Percentiles rank a stretch among this genome's conserved stretches.
phyloP scores from a whole-genome alignment of 2,797 vertebrate genomes.

The Smutsia gigantea region DNA sequence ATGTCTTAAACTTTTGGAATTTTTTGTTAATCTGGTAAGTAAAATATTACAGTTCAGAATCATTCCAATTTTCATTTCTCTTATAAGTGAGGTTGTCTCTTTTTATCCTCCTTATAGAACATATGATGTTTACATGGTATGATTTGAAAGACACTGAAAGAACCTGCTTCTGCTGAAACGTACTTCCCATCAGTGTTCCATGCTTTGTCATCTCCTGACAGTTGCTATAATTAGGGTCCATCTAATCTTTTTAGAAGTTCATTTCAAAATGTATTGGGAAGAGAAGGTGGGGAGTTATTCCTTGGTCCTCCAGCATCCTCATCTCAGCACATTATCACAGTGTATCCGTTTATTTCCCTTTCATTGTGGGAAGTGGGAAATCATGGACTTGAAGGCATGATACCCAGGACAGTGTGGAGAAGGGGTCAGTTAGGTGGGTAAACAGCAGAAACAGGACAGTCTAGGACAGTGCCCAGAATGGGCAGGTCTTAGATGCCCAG shows the following conservation, averaged over 20 bases:
- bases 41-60: neutral
- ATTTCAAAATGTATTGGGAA: neutral
- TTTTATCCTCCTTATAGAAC: neutral
- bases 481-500: neutral
- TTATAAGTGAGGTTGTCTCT: neutral
- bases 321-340: neutral
- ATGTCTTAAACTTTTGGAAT: neutral
- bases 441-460: neutral
- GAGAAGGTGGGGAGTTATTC: neutral
- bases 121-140: neutral
- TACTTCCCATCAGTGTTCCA: neutral
- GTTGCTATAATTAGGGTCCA: neutral
- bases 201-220: neutral
- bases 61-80: slow-evolving; percentile 10
- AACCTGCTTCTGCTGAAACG: neutral
- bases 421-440: neutral
- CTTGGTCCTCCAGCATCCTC: neutral
- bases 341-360: neutral
- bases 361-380: neutral
- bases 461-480: neutral
- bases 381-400: neutral
- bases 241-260: neutral
- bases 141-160: neutral
- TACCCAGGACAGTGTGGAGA: neutral
- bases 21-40: neutral